phyloP scores from a whole-genome alignment of 2,888 invertebrate genomes.

The Protula sp. region DNA sequence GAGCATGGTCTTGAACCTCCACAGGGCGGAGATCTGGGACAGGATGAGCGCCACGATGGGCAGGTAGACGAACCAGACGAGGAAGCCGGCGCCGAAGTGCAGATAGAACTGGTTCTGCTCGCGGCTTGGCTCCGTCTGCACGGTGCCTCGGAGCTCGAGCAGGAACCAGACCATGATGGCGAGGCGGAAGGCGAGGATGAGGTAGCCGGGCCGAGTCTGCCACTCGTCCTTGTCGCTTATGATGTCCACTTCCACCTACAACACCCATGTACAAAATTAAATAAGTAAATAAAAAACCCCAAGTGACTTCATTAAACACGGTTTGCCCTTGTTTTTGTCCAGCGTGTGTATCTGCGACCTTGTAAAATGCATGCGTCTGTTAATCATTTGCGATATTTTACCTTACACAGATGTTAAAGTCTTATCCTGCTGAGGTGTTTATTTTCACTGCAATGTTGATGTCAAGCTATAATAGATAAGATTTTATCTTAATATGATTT shows the following conservation, averaged over 20 bases:
- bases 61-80: constrained; percentile 97
- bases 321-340: too few species aligned
- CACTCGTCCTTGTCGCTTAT: constrained; percentile 95
- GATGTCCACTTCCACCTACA: constrained; percentile 87
- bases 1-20: constrained; percentile 89
- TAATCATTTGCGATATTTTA: too few species aligned
- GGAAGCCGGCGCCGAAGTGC: constrained; percentile 93
- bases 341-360: too few species aligned
- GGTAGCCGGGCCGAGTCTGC: constrained; percentile 96
- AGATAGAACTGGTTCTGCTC: constrained; percentile 86
- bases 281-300: too few species aligned
- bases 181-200: constrained; percentile 79
- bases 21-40: constrained; percentile 85
- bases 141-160: constrained; percentile 67
- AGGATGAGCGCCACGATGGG: constrained; percentile 91
- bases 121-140: constrained; percentile 71
- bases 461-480: too few species aligned
- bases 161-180: constrained; percentile 87
- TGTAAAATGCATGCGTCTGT: too few species aligned
- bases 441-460: too few species aligned
- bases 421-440: too few species aligned
- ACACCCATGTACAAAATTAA: too few species aligned
- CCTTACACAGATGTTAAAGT: too few species aligned
- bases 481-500: too few species aligned
- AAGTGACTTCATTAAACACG: too few species aligned